Evolutionary conservation across 37 sponge, comb jelly and placozoan species (phyloP).

Genomic region (Cliona cf. orientalis): DNA sequence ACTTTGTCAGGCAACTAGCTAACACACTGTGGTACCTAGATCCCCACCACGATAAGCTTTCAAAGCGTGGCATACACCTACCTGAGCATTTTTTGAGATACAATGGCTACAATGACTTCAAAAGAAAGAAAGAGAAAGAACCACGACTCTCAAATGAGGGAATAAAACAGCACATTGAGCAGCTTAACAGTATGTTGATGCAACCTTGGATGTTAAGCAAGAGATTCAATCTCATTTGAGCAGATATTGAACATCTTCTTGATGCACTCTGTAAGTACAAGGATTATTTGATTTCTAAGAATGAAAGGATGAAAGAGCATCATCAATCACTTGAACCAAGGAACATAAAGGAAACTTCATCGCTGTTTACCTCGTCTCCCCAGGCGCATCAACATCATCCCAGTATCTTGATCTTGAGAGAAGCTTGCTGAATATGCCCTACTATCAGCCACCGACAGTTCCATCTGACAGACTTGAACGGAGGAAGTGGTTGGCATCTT

Average conservation of each 20-base stretch:
- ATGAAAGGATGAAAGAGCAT: constrained; percentile 19
- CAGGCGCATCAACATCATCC: not conserved
- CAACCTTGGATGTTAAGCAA: constrained; percentile 13
- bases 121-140: constrained; percentile 26
- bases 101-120: constrained; percentile 1
- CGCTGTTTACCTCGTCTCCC: not conserved
- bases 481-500: constrained; percentile 18
- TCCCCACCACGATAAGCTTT: constrained; percentile 10
- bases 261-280: constrained; percentile 12
- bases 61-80: not conserved
- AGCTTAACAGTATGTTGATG: constrained; percentile 6
- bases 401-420: not conserved
- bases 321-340: not conserved
- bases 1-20: not conserved
- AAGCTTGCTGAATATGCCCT: constrained; percentile 11
- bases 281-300: not conserved
- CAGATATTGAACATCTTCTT: constrained; percentile 9
- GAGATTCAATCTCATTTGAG: not conserved
- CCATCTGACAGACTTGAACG: constrained; percentile 16
- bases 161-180: not conserved
- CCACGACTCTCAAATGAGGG: not conserved
- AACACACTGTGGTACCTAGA: constrained; percentile 21
- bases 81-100: not conserved
- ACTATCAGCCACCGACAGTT: constrained; percentile 14
- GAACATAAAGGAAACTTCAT: not conserved